Conservation (phyloP, 2,888 invertebrate genomes). For the Brachylomia viminalis region DNA sequence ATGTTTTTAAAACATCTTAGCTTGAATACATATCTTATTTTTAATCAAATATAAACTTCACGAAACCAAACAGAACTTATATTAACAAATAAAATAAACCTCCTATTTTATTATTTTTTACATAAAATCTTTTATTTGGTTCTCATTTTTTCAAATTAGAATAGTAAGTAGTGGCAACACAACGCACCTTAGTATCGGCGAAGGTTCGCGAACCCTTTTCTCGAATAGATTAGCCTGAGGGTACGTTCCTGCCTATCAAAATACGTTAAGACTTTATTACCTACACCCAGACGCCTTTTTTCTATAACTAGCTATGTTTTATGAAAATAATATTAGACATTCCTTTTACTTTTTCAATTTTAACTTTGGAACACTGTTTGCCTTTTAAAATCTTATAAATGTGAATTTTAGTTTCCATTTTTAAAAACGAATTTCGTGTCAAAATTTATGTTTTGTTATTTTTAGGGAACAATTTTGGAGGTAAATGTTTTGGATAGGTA, state of each 20-base stretch:
- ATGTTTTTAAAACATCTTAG: neutral
- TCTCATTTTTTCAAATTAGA: neutral
- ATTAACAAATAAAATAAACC: neutral
- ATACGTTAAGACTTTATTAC: slow-evolving; percentile 70
- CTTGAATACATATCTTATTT: neutral
- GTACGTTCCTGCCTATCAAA: slow-evolving; percentile 57
- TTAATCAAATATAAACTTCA: neutral
- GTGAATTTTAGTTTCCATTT: slow-evolving; percentile 30
- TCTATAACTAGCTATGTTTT: slow-evolving; percentile 50
- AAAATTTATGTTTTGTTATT: neutral
- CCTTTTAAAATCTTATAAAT: slow-evolving; percentile 51
- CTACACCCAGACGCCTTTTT: slow-evolving; percentile 60
- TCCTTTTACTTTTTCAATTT: slow-evolving; percentile 39
- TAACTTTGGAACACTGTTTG: slow-evolving; percentile 50
- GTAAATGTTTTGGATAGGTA: neutral
- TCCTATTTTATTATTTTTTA: neutral
- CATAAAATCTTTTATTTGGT: neutral
- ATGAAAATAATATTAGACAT: slow-evolving; percentile 39
- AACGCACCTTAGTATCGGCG: slow-evolving; percentile 42
- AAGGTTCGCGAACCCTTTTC: slow-evolving; percentile 69
- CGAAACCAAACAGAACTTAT: neutral
- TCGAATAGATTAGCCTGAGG: slow-evolving; percentile 67
- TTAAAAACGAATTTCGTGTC: slow-evolving; percentile 32
- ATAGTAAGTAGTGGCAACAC: slow-evolving; percentile 27
- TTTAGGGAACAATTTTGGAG: slow-evolving; percentile 1